phyloP scores from a whole-genome alignment of 2,113 vertebrate genomes.

The Chaetops frenatus region DNA sequence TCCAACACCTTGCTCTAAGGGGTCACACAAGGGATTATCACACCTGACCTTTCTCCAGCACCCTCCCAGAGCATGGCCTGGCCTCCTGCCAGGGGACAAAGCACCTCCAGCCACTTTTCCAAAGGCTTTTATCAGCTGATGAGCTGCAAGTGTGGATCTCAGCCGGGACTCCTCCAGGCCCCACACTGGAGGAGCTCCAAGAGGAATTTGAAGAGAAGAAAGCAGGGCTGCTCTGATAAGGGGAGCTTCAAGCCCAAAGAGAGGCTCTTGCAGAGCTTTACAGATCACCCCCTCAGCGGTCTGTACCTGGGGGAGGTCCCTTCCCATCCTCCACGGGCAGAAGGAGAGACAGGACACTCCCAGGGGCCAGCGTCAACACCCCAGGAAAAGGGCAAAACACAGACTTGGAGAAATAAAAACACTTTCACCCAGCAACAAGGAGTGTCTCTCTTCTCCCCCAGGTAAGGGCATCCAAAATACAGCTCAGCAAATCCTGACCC shows the following conservation, averaged over 20 bases:
- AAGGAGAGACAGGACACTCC: not conserved
- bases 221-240: not conserved
- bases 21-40: not conserved
- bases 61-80: not conserved
- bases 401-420: not conserved
- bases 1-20: not conserved
- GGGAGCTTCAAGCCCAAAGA: not conserved
- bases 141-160: not conserved
- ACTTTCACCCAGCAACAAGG: not conserved
- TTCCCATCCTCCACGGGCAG: not conserved
- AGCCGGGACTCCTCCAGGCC: accelerated
- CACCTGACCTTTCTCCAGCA: not conserved
- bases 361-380: not conserved
- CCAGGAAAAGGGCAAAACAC: not conserved
- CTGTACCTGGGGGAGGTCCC: not conserved
- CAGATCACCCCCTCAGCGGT: not conserved
- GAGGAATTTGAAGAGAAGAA: not conserved
- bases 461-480: not conserved
- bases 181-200: not conserved
- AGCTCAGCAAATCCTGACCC: not conserved
- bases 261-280: not conserved
- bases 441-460: not conserved
- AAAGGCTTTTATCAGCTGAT: not conserved
- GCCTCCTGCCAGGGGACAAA: not conserved
- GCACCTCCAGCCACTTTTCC: not conserved